Base-by-base conservation (phyloP, 1,140 invertebrate genomes). In the Anastatus disparis region DNA sequence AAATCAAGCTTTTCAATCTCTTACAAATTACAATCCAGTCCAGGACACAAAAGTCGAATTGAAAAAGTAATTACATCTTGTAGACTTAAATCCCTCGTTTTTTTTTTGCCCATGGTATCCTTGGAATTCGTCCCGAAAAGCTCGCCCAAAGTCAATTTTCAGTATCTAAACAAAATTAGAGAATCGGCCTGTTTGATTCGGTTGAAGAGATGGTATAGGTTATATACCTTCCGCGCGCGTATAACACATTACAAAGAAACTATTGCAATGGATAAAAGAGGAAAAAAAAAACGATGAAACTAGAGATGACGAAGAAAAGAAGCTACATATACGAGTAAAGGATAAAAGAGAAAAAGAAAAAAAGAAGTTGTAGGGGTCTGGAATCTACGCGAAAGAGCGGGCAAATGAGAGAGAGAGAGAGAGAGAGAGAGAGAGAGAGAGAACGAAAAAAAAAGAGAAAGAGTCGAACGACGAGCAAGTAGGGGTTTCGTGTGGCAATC, bases 401-500 rank as follows among this genome's bases (percentile, higher is more conserved):
- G 44, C 20, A 52, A 24, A 64, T 24, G 29, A 44, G 24, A 27
- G 38, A 8, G 27, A 44, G 17, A n/a, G 29, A 35, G 53, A 53
- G 6, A 29, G 15, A 27, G 46, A 6, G 12, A 22, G 20, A 22
- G 24, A 12, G 12, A 22, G n/a, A 50, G 4, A 50, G 12, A 27
- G 22, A 27, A 15, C 27, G 17, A 56, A 3, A 20, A 22, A 59
- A 24, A 6, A 24, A 61, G 66, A 40, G 59, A 67, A 44, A 61
- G 46, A n/a, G 50, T 27, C n/a, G 13, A 70, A 59, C 15, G 26
- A 46, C 35, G 69, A 46, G 58, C 12, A 59, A 70, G 72, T 67
- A 76, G 76, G 76, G 76, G 76, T 77, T 80, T 81, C 82, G 81
- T 80, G 82, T 81, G 81, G 82, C 83, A 85, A 85, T 85, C 84